Percentiles rank a stretch among this genome's conserved stretches.
These are phyloP conservation scores for Chloroceryle amazona DNA, from an alignment of 2,797 vertebrate species.

Conservation along the genomic window DNA sequence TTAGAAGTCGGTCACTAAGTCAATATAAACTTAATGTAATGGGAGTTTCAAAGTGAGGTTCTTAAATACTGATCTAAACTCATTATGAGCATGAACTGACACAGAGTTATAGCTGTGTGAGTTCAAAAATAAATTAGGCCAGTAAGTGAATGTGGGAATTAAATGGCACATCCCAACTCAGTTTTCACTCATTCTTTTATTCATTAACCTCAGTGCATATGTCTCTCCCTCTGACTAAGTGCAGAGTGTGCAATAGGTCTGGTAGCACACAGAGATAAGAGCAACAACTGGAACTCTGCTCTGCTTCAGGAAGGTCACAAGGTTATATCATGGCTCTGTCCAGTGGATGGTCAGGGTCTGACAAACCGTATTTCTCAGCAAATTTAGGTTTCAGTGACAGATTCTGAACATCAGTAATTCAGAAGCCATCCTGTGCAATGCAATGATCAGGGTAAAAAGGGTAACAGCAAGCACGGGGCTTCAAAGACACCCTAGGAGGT, in stretches of 20 bases:
- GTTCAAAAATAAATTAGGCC: neutral
- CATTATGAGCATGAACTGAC: neutral
- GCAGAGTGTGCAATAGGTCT: neutral
- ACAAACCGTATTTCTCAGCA: neutral
- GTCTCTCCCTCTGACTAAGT: neutral
- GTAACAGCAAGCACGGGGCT: neutral
- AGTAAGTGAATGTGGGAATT: conserved; percentile 15
- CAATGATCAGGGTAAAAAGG: neutral
- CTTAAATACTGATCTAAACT: neutral
- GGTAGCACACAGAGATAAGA: neutral
- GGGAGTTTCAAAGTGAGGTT: neutral
- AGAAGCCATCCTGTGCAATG: neutral
- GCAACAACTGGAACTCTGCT: neutral
- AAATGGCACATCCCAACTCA: neutral
- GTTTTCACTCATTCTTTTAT: neutral
- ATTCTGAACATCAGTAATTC: neutral
- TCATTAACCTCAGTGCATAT: neutral
- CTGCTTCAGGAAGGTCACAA: neutral
- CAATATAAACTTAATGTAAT: neutral
- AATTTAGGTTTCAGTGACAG: neutral
- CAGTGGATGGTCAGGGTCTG: rapidly evolving
- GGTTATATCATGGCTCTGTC: neutral
- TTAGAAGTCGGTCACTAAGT: neutral
- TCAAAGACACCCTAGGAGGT: neutral
- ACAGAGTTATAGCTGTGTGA: neutral